Conservation (phyloP, 2,888 invertebrate species). For the Cantharis rufa region DNA sequence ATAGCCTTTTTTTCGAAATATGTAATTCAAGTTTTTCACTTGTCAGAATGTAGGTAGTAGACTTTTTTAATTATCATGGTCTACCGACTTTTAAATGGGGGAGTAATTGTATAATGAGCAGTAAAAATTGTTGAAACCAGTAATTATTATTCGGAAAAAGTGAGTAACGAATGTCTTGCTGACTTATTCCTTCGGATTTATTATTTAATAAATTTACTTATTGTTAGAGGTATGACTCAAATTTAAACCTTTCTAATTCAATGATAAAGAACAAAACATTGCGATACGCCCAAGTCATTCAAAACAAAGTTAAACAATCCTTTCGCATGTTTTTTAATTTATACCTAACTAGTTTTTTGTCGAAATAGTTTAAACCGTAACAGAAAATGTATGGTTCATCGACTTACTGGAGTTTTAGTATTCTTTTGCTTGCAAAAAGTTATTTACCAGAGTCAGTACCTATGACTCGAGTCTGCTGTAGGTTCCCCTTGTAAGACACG, state of each 20-base stretch:
- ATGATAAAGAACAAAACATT: constrained; percentile 5
- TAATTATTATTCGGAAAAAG: neutral
- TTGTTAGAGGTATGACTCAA: constrained; percentile 6
- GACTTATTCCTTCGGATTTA: neutral
- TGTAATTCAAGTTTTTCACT: neutral
- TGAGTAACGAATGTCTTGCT: neutral
- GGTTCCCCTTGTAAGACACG: too few relatives aligned
- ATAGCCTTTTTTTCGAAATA: neutral
- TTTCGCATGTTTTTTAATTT: neutral
- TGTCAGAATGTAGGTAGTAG: neutral
- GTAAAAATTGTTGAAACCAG: neutral
- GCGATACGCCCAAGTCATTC: neutral
- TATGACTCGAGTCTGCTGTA: too few relatives aligned
- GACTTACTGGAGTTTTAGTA: too few relatives aligned
- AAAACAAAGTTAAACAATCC: too few relatives aligned
- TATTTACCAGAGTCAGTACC: too few relatives aligned
- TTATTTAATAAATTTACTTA: constrained; percentile 1
- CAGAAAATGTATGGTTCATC: too few relatives aligned
- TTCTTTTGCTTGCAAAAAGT: too few relatives aligned
- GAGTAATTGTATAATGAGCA: neutral
- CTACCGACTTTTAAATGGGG: neutral
- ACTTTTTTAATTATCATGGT: neutral
- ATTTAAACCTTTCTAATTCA: neutral
- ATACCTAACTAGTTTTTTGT: neutral
- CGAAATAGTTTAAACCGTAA: too few relatives aligned